phyloP scores from a whole-genome alignment of 2,113 vertebrate genomes.

The Campylorhamphus procurvoides region DNA sequence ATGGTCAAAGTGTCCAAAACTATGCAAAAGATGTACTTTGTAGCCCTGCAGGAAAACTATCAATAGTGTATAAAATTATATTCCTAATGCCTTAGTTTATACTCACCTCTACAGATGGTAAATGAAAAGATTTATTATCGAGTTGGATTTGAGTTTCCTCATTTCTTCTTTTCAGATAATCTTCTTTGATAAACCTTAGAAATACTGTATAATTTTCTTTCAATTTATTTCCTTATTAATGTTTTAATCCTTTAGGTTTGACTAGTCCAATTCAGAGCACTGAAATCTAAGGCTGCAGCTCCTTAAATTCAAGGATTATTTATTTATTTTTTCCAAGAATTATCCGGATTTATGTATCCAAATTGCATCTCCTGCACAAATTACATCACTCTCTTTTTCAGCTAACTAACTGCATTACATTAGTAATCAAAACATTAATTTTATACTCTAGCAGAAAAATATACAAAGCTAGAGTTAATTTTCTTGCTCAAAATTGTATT shows the following conservation, averaged over 20 bases:
- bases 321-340: background rate
- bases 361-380: background rate
- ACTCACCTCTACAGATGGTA: background rate
- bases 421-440: background rate
- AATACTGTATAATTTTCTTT: background rate
- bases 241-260: background rate
- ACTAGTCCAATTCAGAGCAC: background rate
- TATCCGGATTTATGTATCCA: background rate
- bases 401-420: background rate
- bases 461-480: background rate
- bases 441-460: background rate
- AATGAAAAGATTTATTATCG: background rate
- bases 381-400: background rate
- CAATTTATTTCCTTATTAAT: background rate
- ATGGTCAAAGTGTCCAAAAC: background rate
- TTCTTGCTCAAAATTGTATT: background rate
- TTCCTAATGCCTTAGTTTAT: background rate
- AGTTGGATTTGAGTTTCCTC: background rate
- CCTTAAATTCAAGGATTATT: background rate
- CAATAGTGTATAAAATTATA: background rate
- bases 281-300: background rate
- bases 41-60: background rate
- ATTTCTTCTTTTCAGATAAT: background rate
- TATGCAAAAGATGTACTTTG: background rate
- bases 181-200: background rate